Percentiles rank a stretch among this genome's conserved stretches.
These are phyloP conservation scores for Eretmocerus hayati DNA, from an alignment of 2,888 invertebrate genomes.

Conservation along the genomic window DNA sequence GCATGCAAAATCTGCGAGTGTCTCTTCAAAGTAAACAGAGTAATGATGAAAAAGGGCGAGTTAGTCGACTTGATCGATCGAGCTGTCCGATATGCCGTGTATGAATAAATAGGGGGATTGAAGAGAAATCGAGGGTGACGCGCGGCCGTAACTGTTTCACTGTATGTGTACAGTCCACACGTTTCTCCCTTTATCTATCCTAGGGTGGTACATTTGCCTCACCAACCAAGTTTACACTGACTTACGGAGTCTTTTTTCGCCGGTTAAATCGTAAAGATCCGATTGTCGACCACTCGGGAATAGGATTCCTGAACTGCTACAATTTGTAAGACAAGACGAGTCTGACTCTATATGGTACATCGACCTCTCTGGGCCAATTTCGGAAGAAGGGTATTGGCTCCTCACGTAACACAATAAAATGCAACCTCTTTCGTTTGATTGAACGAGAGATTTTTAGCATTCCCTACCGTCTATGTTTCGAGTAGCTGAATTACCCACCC, in stretches of 20 bases:
- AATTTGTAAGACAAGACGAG: no score
- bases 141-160: not conserved
- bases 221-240: constrained; percentile 11
- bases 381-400: no score
- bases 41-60: constrained; percentile 1
- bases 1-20: constrained; percentile 6
- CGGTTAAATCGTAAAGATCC: constrained; percentile 23
- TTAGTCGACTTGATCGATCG: constrained; percentile 16
- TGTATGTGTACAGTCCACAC: no score
- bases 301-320: no score
- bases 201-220: no score
- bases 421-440: no score
- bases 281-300: constrained; percentile 10
- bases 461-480: no score
- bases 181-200: constrained; percentile 12
- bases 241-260: constrained; percentile 11
- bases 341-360: no score
- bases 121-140: constrained; percentile 7
- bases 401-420: no score
- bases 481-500: no score
- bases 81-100: constrained; percentile 4
- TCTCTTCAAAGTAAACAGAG: constrained; percentile 6
- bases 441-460: no score
- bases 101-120: not conserved
- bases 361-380: no score